These are phyloP conservation scores for Lepidothrix coronata DNA, from an alignment of 2,113 vertebrate genomes.

Conservation along the genomic window DNA sequence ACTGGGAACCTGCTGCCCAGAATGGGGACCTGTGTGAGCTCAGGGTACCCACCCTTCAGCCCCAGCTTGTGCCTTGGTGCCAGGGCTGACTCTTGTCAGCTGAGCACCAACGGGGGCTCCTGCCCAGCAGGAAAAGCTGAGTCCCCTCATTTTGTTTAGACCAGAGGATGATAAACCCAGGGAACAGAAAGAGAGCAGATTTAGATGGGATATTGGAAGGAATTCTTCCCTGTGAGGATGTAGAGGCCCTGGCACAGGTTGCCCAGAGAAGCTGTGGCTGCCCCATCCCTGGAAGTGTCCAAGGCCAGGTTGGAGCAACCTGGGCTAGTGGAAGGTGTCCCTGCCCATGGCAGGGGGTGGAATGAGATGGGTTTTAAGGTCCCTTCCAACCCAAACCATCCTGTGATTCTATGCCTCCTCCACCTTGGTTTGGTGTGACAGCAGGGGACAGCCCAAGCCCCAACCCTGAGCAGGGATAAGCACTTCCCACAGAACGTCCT, in stretches of 20 bases:
- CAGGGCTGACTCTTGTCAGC: background rate
- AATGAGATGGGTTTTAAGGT: fast-evolving
- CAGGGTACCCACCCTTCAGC: background rate
- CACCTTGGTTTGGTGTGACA: background rate
- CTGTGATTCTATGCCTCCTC: background rate
- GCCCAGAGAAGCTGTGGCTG: background rate
- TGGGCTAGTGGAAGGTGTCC: background rate
- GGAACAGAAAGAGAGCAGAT: background rate
- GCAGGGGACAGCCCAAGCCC: background rate
- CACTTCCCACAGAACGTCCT: background rate
- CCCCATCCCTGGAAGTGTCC: background rate
- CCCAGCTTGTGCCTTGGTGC: background rate
- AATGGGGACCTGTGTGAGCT: background rate
- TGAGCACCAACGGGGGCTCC: background rate
- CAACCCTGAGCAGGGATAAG: fast-evolving
- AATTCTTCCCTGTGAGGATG: background rate
- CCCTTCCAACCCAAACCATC: fast-evolving
- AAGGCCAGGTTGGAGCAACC: fast-evolving
- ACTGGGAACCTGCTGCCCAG: background rate
- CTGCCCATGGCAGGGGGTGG: background rate
- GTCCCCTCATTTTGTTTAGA: background rate
- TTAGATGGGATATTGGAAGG: background rate
- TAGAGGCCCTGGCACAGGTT: fast-evolving
- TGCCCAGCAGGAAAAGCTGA: background rate
- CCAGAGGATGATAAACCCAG: background rate